These are phyloP conservation scores for Scartelaos histophorus DNA, from an alignment of 2,113 vertebrate genomes.

Conservation along the genomic window DNA sequence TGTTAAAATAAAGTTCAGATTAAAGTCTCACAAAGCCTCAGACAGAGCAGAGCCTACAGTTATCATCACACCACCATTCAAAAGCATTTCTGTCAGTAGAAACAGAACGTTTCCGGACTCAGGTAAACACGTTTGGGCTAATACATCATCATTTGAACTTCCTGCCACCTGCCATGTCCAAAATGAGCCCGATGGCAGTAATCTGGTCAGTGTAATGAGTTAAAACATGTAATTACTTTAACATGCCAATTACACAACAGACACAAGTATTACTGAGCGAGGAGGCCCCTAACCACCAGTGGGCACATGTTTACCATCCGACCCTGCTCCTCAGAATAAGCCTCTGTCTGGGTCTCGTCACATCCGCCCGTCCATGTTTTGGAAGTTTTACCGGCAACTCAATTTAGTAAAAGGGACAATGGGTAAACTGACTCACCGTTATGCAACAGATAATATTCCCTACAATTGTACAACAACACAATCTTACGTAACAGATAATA, in stretches of 20 bases:
- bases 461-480: too few relatives aligned
- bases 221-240: constrained; percentile 21
- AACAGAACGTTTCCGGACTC: neutral
- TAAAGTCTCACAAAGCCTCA: too few relatives aligned
- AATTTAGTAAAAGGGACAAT: neutral
- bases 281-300: constrained; percentile 39
- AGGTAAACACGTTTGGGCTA: neutral
- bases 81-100: neutral
- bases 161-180: neutral
- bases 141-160: constrained; percentile 7
- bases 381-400: neutral
- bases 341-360: constrained; percentile 42
- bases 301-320: constrained; percentile 58
- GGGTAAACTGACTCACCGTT: too few relatives aligned
- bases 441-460: too few relatives aligned
- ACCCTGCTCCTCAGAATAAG: constrained; percentile 46
- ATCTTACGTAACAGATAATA: too few relatives aligned
- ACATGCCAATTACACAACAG: constrained; percentile 2
- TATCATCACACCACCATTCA: neutral
- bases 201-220: neutral
- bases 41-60: too few relatives aligned
- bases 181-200: neutral
- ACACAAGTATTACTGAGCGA: constrained; percentile 13
- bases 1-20: too few relatives aligned
- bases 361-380: constrained; percentile 35